These are phyloP conservation scores for Ctenicera cuprea DNA, from an alignment of 2,888 invertebrate genomes.

Conservation along the genomic window DNA sequence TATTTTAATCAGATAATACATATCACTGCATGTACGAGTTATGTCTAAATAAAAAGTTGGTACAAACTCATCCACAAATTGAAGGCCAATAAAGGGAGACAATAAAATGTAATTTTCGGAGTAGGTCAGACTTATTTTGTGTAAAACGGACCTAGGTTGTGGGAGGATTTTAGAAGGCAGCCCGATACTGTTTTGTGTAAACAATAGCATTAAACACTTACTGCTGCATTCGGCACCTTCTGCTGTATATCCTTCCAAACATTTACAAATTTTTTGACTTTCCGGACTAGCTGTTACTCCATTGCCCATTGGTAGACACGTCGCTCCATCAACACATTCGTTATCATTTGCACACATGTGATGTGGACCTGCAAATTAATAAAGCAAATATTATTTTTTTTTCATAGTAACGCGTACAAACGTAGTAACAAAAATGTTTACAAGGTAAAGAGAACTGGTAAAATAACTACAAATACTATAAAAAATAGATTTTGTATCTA, in stretches of 20 bases:
- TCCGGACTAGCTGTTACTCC: constrained; percentile 28
- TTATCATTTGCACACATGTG: constrained; percentile 66
- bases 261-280: constrained; percentile 58
- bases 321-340: constrained; percentile 68
- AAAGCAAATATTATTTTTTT: neutral
- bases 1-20: too few species aligned
- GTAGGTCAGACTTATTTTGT: too few species aligned
- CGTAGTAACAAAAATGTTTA: neutral
- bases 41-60: too few species aligned
- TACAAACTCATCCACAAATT: too few species aligned
- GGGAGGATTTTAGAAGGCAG: too few species aligned
- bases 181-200: too few species aligned
- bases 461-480: too few species aligned
- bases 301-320: constrained; percentile 57
- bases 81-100: too few species aligned
- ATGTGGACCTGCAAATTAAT: constrained; percentile 63
- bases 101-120: too few species aligned
- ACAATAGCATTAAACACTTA: constrained; percentile 49
- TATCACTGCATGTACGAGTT: too few species aligned
- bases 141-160: too few species aligned
- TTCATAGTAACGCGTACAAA: neutral
- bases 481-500: too few species aligned
- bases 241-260: constrained; percentile 59
- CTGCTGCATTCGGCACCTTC: constrained; percentile 57
- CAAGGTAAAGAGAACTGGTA: neutral